Conservation (phyloP, 2,888 invertebrate species). For the Deilephila elpenor region DNA sequence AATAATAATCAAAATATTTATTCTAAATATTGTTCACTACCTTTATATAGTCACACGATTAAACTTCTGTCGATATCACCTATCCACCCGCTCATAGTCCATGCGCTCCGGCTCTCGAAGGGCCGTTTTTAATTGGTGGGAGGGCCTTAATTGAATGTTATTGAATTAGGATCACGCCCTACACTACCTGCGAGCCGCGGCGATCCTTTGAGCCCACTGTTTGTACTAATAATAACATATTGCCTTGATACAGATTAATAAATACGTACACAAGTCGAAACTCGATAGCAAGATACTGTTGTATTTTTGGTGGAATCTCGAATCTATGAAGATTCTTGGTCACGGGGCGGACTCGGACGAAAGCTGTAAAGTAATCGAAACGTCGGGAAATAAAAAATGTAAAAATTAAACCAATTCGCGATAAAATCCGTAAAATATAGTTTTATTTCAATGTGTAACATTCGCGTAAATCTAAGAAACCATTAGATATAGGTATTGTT, state of each 20-base stretch:
- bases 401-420: too few species aligned
- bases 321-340: too few species aligned
- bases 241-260: background rate
- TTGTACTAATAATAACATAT: background rate
- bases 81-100: conserved; percentile 42
- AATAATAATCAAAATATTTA: too few species aligned
- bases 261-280: background rate
- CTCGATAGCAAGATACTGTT: too few species aligned
- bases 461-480: too few species aligned
- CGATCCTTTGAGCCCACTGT: conserved; percentile 9
- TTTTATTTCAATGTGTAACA: too few species aligned
- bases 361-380: too few species aligned
- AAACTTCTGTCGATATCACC: background rate
- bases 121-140: conserved; percentile 65
- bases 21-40: background rate
- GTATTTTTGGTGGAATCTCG: too few species aligned
- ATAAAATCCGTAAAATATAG: too few species aligned
- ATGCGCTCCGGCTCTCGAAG: conserved; percentile 39
- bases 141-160: conserved; percentile 76
- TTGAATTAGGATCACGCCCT: conserved; percentile 73
- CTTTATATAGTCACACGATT: background rate
- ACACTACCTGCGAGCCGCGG: conserved; percentile 35
- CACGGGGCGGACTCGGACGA: too few species aligned
- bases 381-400: too few species aligned
- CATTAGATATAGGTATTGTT: too few species aligned